Percentiles rank a stretch among this genome's conserved stretches.
These are phyloP conservation scores for Garrulus glandarius DNA, from an alignment of 2,797 vertebrate genomes.

Conservation along the genomic window DNA sequence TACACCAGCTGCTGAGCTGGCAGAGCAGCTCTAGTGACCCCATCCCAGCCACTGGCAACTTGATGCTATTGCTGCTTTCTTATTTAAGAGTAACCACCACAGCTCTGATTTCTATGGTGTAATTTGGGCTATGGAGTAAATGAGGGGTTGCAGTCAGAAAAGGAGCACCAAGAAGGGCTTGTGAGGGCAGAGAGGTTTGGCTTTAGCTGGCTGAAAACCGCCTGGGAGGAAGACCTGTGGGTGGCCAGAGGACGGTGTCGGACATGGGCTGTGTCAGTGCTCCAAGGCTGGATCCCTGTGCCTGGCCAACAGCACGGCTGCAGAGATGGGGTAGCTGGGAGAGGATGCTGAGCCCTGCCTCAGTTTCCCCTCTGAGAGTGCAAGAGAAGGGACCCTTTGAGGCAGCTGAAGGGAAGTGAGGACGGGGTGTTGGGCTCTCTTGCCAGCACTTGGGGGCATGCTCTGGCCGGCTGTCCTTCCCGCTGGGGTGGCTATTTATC, in stretches of 20 bases:
- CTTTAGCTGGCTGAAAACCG: neutral
- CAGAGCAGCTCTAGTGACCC: neutral
- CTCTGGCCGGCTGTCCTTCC: accelerated
- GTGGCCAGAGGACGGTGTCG: neutral
- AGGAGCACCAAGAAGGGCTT: neutral
- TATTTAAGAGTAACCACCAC: neutral
- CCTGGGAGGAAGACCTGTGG: neutral
- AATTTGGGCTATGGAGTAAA: neutral
- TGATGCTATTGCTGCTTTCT: neutral
- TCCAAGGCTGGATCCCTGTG: neutral
- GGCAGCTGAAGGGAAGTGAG: neutral
- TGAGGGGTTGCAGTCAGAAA: neutral
- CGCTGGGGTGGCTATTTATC: accelerated
- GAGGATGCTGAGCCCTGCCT: neutral
- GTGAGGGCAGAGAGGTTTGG: neutral
- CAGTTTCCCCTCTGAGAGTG: neutral
- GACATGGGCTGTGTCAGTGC: neutral
- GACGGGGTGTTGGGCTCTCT: neutral
- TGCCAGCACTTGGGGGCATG: neutral
- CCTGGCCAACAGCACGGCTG: neutral
- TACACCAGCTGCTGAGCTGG: neutral
- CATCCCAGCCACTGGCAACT: neutral
- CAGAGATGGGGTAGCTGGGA: neutral
- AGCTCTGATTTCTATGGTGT: accelerated
- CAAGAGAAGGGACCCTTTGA: neutral